Evolutionary conservation across 2,797 vertebrate genomes (phyloP).

Genomic region (Enteromius mattozi): DNA sequence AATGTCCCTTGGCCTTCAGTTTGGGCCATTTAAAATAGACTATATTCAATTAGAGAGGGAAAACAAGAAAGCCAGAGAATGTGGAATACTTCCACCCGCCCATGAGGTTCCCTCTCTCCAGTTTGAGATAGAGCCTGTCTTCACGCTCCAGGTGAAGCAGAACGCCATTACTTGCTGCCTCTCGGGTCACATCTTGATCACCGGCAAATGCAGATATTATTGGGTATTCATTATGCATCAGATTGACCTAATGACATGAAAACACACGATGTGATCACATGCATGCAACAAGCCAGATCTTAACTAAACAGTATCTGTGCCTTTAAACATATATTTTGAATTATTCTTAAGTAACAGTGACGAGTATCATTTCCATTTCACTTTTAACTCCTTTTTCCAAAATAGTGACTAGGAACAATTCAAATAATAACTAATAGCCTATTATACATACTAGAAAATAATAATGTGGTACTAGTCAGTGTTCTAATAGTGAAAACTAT

Average conservation of each 20-base stretch:
- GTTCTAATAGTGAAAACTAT: not conserved
- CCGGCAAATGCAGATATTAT: constrained; percentile 91
- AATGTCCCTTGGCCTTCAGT: constrained; percentile 23
- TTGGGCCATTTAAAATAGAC: constrained; percentile 1
- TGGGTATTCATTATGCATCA: constrained; percentile 89
- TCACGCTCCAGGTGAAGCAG: constrained; percentile 88
- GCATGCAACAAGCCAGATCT: not conserved
- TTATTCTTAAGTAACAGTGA: not conserved
- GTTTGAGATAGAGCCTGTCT: constrained; percentile 88
- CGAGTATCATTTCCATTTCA: not conserved
- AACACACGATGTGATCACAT: not conserved
- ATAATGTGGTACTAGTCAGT: not conserved
- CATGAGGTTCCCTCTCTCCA: constrained; percentile 90
- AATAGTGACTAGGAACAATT: not conserved
- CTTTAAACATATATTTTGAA: not conserved
- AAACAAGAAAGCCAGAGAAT: constrained; percentile 90
- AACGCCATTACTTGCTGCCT: constrained; percentile 89
- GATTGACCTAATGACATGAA: constrained; percentile 79
- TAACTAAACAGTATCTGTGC: not conserved
- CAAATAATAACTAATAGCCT: not conserved
- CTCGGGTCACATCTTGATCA: constrained; percentile 89
- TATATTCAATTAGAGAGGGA: constrained; percentile 81
- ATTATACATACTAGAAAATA: not conserved
- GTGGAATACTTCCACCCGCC: constrained; percentile 92
- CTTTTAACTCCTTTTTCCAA: not conserved